Evolutionary conservation across 1,140 invertebrate species (phyloP).

Genomic region (Melipona quadrifasciata): DNA sequence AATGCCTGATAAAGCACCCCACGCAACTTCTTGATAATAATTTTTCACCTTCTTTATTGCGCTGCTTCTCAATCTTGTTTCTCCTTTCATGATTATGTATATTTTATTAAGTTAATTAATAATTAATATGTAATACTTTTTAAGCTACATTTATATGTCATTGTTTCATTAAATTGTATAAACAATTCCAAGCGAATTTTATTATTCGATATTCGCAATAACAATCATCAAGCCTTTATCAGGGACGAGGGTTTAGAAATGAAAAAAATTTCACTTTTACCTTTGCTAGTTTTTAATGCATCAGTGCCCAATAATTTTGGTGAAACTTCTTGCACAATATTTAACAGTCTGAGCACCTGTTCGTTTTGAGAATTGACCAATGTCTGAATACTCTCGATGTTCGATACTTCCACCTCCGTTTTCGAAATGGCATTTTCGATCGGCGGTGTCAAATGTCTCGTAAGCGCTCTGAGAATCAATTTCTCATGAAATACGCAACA

Average conservation of each 20-base stretch:
- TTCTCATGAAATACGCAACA: background rate
- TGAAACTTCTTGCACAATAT: conserved; percentile 74
- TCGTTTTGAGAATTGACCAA: conserved; percentile 79
- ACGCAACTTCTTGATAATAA: conserved; percentile 85
- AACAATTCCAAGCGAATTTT: background rate
- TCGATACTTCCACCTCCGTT: conserved; percentile 53
- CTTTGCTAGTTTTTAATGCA: conserved; percentile 70
- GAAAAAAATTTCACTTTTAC: conserved; percentile 10
- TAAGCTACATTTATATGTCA: background rate
- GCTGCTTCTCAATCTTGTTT: conserved; percentile 78
- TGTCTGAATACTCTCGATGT: conserved; percentile 78
- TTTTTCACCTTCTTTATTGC: conserved; percentile 80
- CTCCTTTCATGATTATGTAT: conserved; percentile 63
- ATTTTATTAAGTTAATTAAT: background rate
- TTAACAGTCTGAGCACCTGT: conserved; percentile 76
- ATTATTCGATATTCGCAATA: background rate
- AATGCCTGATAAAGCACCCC: conserved; percentile 88
- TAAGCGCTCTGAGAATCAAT: conserved; percentile 63
- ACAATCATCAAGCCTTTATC: background rate
- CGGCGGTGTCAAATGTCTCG: conserved; percentile 69
- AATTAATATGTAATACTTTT: background rate
- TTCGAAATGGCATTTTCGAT: conserved; percentile 45
- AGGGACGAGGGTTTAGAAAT: no score
- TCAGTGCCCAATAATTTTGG: conserved; percentile 77
- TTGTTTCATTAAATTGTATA: background rate